Evolutionary conservation across 2,113 vertebrate species (phyloP), one percentile per base, ranked within the genome.

Genomic region (Agapornis roseicollis): DNA sequence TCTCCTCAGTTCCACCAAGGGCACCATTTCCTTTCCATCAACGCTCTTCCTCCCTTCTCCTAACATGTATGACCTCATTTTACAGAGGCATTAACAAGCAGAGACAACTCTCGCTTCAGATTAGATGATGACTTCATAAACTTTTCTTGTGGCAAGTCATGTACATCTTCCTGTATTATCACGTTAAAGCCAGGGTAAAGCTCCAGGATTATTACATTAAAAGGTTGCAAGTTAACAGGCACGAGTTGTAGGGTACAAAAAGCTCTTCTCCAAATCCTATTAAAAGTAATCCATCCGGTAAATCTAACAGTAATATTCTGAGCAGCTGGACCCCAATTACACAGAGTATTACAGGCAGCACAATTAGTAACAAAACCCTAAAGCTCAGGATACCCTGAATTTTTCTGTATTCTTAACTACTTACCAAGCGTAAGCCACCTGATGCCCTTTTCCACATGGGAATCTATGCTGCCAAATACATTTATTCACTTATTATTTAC

Each of bases 271-370:
- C 77, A 94, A 95, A 96, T 95, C 90, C 89, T 60, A 88, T 94
- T 90, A 94, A 94, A 94, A 92, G 88, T 70, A 74, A 42, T 73
- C 92, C 93, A 87, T n/a, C 66, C 85, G 76, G 41, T 65, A 90
- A 88, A 92, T 79, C 80, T 89, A 96, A 61, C 60, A 50, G 58
- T 49, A 90, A 88, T 49, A 86, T 69, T 82, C 60, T 52, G 79
- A 97, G 87, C 89, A 93, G 96, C 88, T 82, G 93, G 90, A 90
- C 83, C 55, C 80, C 80, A 89, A 82, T 96, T 92, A 97, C 84
- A 72, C 22, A 2, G 2, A 80, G 63, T 55, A 82, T 31, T 93
- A 82, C 65, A 77, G 82, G 82, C 79, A 61, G 80, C 64, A 78
- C 83, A 87, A 65, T 86, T 61, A 93, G 80, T 41, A 87, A 84